Conservation (phyloP, 2,797 vertebrate species). For the Aulostomus chinensis region DNA sequence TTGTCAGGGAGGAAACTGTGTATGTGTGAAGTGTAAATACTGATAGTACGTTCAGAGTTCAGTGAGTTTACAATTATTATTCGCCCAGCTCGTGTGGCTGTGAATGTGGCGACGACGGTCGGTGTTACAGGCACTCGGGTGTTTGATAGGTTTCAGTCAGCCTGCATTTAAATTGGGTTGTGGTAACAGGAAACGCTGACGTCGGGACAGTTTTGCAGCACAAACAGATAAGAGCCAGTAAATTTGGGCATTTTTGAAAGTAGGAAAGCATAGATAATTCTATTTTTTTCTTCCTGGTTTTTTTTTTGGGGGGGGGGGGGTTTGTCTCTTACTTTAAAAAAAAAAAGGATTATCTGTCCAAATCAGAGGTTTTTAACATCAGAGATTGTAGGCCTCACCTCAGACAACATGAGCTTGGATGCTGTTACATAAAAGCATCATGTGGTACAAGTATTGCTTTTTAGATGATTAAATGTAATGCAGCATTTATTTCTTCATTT, state of each 20-base stretch:
- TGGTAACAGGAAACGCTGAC: conserved; percentile 21
- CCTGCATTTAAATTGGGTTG: conserved; percentile 39
- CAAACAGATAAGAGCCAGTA: conserved; percentile 17
- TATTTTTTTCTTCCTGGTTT: too few relatives aligned
- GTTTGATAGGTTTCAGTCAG: conserved; percentile 38
- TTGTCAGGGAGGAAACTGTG: conserved; percentile 26
- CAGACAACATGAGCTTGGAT: too few relatives aligned
- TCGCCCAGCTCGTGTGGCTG: conserved; percentile 17
- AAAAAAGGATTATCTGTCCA: too few relatives aligned
- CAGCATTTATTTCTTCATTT: too few relatives aligned
- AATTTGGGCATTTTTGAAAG: conserved; percentile 11
- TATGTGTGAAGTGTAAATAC: conserved; percentile 9
- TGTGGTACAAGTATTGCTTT: too few relatives aligned
- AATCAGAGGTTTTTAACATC: too few relatives aligned
- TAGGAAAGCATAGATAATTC: conserved; percentile 45
- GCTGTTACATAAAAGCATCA: too few relatives aligned
- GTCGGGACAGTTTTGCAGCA: conserved; percentile 13
- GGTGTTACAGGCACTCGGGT: conserved; percentile 33
- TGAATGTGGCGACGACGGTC: conserved; percentile 7
- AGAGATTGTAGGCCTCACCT: too few relatives aligned
- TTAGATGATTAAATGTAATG: too few relatives aligned
- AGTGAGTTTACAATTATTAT: conserved; percentile 41
- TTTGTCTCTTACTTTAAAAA: too few relatives aligned
- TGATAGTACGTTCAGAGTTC: conserved; percentile 20
- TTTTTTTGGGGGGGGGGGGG: too few relatives aligned